Base-by-base conservation (phyloP, 1,140 invertebrate species). In the Oncopeltus fasciatus region DNA sequence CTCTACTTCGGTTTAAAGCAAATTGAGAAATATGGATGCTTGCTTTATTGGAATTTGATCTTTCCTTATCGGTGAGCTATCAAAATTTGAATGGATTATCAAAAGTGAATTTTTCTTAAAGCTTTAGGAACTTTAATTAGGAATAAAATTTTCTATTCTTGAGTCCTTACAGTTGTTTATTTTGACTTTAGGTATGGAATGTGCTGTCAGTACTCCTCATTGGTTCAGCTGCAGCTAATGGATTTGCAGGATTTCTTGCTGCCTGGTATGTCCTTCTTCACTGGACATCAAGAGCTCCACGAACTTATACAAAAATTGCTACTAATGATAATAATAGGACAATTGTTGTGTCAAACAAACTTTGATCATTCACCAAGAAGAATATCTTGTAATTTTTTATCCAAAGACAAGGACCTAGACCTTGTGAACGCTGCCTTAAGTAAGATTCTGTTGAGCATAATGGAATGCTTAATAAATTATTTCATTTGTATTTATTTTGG, bases 221-320 rank as follows among this genome's bases (percentile, higher is more conserved):
- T 43, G 74, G 74, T 28, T 77, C 76, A 0, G 67, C 72, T 18
- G 69, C 72, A 8, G 72, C 73, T 31, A 78, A 78, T 29, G 72
- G 68, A 1, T 31, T 78, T 3, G 76, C 73, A 3, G 71, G 71
- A 0, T 51, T 78, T 21, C 46, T 78, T 0, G 72, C 75, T 0
- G 70, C 69, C 14, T 76, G 74, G 70, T 77, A 78, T 59, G 72
- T 74, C 33, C 76, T 76, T 59, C 68, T 79, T 1, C 75, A 78
- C 59, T 78, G 76, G 74, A 74, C 72, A 43, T 74, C 71, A 60
- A 69, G 72, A 16, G 72, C 73, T 58, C 67, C 69, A n/a, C 72
- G 74, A 53, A 71, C 74, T 4, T 77, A 78, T 65, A 69, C 75
- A 2, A 73, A 75, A 59, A 74, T 77, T 1, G 69, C 72, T 46